phyloP scores from a whole-genome alignment of 2,888 invertebrate species.

The Agonopterix arenella region DNA sequence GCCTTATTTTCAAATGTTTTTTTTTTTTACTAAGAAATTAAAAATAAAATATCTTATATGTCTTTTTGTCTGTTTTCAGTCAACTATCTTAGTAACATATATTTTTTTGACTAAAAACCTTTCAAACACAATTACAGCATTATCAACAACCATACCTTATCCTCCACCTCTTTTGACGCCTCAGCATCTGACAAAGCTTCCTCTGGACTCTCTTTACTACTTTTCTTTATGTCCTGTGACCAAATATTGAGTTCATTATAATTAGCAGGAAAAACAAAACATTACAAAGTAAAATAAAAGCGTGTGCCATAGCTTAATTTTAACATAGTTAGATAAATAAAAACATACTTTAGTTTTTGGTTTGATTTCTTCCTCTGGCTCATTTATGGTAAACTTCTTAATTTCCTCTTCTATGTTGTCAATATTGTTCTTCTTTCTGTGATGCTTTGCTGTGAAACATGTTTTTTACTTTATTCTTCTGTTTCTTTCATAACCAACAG shows the following conservation, averaged over 20 bases:
- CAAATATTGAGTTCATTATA: not conserved
- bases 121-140: not conserved
- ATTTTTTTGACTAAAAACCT: too few species aligned
- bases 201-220: constrained; percentile 25
- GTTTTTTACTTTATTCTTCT: too few species aligned
- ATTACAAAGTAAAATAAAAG: not conserved
- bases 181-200: constrained; percentile 29
- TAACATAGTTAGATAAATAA: too few species aligned
- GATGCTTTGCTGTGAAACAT: constrained; percentile 43
- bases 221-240: constrained; percentile 37
- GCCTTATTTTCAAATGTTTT: too few species aligned
- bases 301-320: not conserved
- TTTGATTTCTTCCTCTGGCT: constrained; percentile 36
- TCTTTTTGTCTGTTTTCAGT: too few species aligned
- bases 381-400: constrained; percentile 64
- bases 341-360: constrained; percentile 30
- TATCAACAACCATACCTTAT: constrained; percentile 32
- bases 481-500: too few species aligned
- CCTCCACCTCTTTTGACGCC: constrained; percentile 30
- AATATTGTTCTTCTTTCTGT: constrained; percentile 59
- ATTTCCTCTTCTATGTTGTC: constrained; percentile 66
- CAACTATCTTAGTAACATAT: too few species aligned
- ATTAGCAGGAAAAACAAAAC: not conserved
- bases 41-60: too few species aligned
- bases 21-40: too few species aligned